Evolutionary conservation across 2,113 vertebrate genomes (phyloP).

Genomic region (Malaclemys terrapin): DNA sequence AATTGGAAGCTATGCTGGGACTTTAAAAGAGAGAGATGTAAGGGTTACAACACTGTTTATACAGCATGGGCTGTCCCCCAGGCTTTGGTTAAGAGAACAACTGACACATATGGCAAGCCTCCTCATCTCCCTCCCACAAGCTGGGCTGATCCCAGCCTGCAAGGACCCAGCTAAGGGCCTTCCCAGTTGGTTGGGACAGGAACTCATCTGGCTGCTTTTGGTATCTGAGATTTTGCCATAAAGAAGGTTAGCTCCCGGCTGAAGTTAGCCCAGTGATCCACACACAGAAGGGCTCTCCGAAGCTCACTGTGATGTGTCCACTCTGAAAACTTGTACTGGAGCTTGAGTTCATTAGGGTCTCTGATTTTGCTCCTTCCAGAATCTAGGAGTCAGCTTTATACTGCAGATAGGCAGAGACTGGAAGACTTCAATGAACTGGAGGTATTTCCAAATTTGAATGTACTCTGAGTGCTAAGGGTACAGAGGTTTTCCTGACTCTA

Average conservation of each 20-base stretch:
- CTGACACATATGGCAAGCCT: not conserved
- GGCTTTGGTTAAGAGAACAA: not conserved
- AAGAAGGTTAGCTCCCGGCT: not conserved
- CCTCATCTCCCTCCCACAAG: not conserved
- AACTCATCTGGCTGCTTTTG: not conserved
- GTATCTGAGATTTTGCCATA: not conserved
- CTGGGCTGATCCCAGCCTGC: not conserved
- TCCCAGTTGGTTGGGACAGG: not conserved
- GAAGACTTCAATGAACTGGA: not conserved
- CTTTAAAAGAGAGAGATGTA: not conserved
- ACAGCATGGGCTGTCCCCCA: rapidly evolving
- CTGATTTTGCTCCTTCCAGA: not conserved
- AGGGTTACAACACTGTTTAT: not conserved
- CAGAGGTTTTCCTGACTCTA: not conserved
- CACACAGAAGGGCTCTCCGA: not conserved
- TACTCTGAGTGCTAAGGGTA: not conserved
- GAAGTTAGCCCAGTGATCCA: not conserved
- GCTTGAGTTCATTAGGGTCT: not conserved
- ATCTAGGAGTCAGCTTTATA: not conserved
- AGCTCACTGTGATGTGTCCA: not conserved
- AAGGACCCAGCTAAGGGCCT: not conserved
- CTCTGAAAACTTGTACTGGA: not conserved
- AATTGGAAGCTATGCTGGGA: not conserved
- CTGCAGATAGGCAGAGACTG: not conserved
- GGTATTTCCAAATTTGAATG: rapidly evolving